Evolutionary conservation across 2,113 vertebrate species (phyloP), one percentile per base, ranked within the genome.

Genomic region (Arenaria interpres): DNA sequence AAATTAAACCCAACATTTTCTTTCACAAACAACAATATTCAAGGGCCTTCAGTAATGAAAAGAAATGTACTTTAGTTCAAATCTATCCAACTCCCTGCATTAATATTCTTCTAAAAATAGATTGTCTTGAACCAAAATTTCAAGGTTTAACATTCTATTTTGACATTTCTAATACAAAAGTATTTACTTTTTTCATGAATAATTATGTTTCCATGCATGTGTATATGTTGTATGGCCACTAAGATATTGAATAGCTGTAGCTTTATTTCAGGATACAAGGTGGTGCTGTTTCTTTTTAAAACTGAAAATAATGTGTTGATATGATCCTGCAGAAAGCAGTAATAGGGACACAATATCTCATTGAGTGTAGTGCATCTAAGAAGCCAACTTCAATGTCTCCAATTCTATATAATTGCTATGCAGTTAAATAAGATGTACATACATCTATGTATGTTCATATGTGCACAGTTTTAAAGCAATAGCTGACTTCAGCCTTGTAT

Each of bases 241-340:
- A 79, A 94, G 63, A 76, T 62, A 33, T 10, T 91, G 51, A 94
- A 74, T 69, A 82, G 66, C n/a, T 98, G 97, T 97, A 98, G 84
- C 71, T 95, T 95, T 95, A 87, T 66, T 97, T 98, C 69, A 97
- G 89, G 91, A 98, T 97, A 97, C 97, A 97, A 98, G 97, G 95
- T 98, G 97, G 97, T 98, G 98, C 97, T 98, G 92, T 98, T 98
- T 98, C 96, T 95, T 98, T 96, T 97, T 90, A 66, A 81, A 98
- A 97, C 93, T 64, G 90, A 93, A 96, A 92, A 78, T 64, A 75
- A 27, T 25, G 8, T 79, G 33, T 72, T 92, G 21, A 78, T 88
- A 30, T 48, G 37, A 90, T 88, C 19, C 56, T 66, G 54, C 35
- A 72, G 62, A 77, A 93, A 90, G 46, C 75, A 88, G 35, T 37